These are phyloP conservation scores for Rhabditophanes sp. DNA, from an alignment of 2,888 invertebrate species.

Conservation along the genomic window DNA sequence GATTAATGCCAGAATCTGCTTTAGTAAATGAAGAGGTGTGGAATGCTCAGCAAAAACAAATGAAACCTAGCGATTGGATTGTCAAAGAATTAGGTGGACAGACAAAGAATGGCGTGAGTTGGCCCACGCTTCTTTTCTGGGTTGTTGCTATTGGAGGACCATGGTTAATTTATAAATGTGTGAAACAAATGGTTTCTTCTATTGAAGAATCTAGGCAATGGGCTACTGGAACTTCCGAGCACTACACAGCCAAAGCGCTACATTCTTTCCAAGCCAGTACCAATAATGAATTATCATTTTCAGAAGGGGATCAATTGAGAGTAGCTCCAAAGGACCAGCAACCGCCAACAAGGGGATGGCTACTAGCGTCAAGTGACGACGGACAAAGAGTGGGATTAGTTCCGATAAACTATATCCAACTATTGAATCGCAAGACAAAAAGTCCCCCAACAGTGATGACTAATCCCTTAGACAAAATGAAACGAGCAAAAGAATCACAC, in stretches of 20 bases:
- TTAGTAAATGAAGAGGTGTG: no score
- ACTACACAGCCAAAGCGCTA: conserved; percentile 44
- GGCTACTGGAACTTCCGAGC: conserved; percentile 48
- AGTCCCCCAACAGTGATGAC: conserved; percentile 17
- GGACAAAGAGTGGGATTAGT: conserved; percentile 49
- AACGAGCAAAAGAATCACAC: no score
- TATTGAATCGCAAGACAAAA: conserved; percentile 43
- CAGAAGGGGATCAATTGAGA: conserved; percentile 60
- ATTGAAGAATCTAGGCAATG: conserved; percentile 45
- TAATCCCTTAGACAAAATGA: conserved; percentile 8
- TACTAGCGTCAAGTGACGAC: conserved; percentile 49
- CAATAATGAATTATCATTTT: conserved; percentile 62
- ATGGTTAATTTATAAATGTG: conserved; percentile 69
- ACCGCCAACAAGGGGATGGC: conserved; percentile 52
- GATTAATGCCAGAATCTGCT: no score
- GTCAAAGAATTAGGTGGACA: no score
- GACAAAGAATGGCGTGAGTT: conserved; percentile 44
- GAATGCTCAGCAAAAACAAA: no score
- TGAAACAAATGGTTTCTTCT: conserved; percentile 49
- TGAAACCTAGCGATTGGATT: no score
- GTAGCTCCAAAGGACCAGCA: conserved; percentile 71
- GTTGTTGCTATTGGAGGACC: conserved; percentile 76
- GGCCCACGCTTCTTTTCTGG: conserved; percentile 78
- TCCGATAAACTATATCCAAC: conserved; percentile 51
- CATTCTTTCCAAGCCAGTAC: conserved; percentile 46